Evolutionary conservation across 2,797 vertebrate species (phyloP).

Genomic region (Fistularia commersonii): DNA sequence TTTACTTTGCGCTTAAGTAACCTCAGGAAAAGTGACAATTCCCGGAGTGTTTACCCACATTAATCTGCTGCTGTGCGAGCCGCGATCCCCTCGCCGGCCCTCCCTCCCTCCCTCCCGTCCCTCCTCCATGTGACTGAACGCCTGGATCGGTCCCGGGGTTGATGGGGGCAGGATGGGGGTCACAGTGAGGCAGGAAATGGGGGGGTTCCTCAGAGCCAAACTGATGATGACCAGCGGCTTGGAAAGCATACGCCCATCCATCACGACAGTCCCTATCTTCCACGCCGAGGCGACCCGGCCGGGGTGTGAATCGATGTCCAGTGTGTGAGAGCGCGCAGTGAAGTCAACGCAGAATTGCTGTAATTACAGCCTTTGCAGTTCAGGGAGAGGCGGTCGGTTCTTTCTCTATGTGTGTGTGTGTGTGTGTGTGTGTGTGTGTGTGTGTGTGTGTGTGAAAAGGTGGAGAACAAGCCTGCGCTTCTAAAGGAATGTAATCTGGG

Average conservation of each 20-base stretch:
- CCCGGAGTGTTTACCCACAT: slow-evolving; percentile 60
- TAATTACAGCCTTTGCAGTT: slow-evolving; percentile 50
- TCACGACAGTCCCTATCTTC: slow-evolving; percentile 54
- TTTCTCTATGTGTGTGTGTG: too few relatives aligned
- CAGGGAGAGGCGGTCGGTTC: slow-evolving; percentile 11
- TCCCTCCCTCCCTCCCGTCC: neutral
- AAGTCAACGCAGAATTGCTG: slow-evolving; percentile 46
- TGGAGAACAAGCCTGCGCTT: slow-evolving; percentile 40
- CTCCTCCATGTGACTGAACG: slow-evolving; percentile 32
- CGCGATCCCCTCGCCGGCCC: too few relatives aligned
- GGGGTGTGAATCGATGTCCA: slow-evolving; percentile 44
- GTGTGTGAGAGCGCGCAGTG: slow-evolving; percentile 23
- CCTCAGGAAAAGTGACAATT: slow-evolving; percentile 54
- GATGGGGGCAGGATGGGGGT: slow-evolving; percentile 59
- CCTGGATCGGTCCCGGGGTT: slow-evolving; percentile 48
- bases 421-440: slow-evolving; percentile 27
- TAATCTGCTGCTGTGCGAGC: slow-evolving; percentile 49
- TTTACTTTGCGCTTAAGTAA: slow-evolving; percentile 56
- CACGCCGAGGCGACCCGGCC: slow-evolving; percentile 12
- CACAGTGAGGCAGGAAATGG: slow-evolving; percentile 56
- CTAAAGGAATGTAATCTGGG: too few relatives aligned
- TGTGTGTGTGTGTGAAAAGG: slow-evolving; percentile 53
- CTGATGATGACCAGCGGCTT: slow-evolving; percentile 64
- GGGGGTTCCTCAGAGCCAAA: slow-evolving; percentile 33
- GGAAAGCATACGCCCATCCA: slow-evolving; percentile 62